Conservation (phyloP, 2,797 vertebrate genomes). For the Podarcis lilfordi region DNA sequence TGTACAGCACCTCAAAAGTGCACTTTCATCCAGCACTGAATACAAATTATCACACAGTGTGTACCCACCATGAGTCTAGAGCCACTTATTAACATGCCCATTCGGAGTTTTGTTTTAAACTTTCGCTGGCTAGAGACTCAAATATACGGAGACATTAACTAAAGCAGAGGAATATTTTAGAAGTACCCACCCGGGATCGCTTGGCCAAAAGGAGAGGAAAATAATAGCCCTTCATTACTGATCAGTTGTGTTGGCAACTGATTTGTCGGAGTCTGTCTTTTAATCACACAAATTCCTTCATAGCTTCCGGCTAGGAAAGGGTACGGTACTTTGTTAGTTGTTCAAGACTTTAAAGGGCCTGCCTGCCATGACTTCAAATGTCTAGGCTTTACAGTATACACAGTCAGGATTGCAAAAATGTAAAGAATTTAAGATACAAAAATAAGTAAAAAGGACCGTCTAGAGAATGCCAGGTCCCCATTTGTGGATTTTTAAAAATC, state of each 20-base stretch:
- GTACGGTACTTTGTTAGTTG: neutral
- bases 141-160: neutral
- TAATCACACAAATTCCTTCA: constrained; percentile 44
- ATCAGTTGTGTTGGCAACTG: neutral
- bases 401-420: neutral
- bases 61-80: neutral
- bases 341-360: constrained; percentile 20
- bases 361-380: constrained; percentile 17
- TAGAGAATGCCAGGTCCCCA: neutral
- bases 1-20: no score
- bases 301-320: neutral
- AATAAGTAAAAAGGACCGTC: constrained; percentile 41
- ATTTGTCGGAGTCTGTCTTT: neutral
- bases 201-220: constrained; percentile 4
- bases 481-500: constrained; percentile 17
- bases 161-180: constrained; percentile 21
- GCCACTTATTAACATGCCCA: neutral
- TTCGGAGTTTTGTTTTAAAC: neutral
- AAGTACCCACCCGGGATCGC: neutral
- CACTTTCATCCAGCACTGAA: no score
- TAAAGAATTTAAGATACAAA: constrained; percentile 46
- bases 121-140: neutral
- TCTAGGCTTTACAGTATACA: constrained; percentile 43
- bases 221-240: neutral
- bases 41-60: no score